These are phyloP conservation scores for Lamellibrachia luymesi DNA, from an alignment of 1,140 invertebrate genomes.

Conservation along the genomic window DNA sequence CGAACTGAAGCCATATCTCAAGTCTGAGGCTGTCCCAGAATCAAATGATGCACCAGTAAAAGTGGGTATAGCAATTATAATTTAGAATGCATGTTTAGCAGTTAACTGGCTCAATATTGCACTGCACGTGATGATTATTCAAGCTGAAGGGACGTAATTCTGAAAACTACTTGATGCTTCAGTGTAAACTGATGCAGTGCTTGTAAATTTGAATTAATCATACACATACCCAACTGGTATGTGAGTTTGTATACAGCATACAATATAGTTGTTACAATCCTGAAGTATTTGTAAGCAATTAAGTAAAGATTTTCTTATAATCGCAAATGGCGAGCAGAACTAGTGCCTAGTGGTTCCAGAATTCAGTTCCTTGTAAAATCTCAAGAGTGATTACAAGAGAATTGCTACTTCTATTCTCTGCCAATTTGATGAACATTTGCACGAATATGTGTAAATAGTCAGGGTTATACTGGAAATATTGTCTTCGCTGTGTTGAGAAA, in stretches of 20 bases:
- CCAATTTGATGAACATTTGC: no score
- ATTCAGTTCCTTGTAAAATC: no score
- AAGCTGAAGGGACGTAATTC: slow-evolving; percentile 6
- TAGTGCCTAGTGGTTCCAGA: no score
- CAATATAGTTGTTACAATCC: no score
- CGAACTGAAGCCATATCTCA: slow-evolving; percentile 87
- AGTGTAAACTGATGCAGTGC: neutral
- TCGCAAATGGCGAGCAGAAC: no score
- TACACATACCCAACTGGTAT: no score
- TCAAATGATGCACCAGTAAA: slow-evolving; percentile 82
- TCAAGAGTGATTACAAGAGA: no score
- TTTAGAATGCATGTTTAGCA: neutral
- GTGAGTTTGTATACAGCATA: no score
- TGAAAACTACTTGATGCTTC: neutral
- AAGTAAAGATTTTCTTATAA: no score
- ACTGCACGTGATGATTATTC: neutral
- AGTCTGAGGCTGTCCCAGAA: slow-evolving; percentile 91
- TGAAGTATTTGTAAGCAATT: no score
- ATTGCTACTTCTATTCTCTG: no score
- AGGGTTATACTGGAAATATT: neutral
- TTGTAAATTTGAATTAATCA: neutral
- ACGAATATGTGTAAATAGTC: no score
- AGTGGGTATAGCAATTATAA: slow-evolving; percentile 44
- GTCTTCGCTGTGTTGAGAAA: neutral
- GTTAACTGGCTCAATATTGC: neutral